Conservation (phyloP, 2,888 invertebrate genomes). For the Meghimatium bilineatum region DNA sequence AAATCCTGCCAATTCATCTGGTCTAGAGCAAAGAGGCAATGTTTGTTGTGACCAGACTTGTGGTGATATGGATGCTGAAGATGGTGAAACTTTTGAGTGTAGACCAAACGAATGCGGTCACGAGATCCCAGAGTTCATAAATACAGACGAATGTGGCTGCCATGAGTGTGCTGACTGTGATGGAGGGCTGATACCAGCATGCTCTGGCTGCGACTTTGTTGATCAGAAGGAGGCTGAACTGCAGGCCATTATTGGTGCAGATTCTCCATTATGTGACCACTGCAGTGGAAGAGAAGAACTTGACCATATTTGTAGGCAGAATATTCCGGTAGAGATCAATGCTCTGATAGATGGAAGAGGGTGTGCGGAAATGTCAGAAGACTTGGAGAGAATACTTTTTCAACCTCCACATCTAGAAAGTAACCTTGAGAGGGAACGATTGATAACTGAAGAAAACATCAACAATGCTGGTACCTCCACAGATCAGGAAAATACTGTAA, state of each 20-base stretch:
- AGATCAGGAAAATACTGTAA: slow-evolving; percentile 47
- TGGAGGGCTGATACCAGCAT: background rate
- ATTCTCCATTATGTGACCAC: slow-evolving; percentile 27
- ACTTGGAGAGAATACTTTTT: slow-evolving; percentile 65
- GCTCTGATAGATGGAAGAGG: slow-evolving; percentile 50
- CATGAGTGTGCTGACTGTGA: slow-evolving; percentile 11
- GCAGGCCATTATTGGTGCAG: slow-evolving; percentile 35
- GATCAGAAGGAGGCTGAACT: slow-evolving; percentile 17
- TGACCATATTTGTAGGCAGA: background rate
- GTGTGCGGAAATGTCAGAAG: slow-evolving; percentile 51
- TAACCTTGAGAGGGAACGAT: slow-evolving; percentile 37
- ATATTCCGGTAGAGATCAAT: slow-evolving; percentile 26
- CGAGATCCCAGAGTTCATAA: background rate
- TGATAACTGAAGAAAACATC: background rate
- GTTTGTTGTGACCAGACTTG: background rate
- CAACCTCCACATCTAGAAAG: slow-evolving; percentile 69
- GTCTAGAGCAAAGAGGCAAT: background rate
- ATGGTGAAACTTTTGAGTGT: slow-evolving; percentile 16
- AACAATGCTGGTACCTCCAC: background rate
- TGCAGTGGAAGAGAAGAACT: slow-evolving; percentile 20
- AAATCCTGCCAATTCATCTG: background rate
- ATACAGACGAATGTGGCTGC: background rate
- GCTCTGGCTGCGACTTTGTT: slow-evolving; percentile 22
- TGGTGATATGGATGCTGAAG: slow-evolving; percentile 6
- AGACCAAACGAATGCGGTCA: background rate